Percentiles rank a stretch among this genome's conserved stretches.
Conservation (phyloP, 1,140 invertebrate species). For the Drosophila parabipectinata region DNA sequence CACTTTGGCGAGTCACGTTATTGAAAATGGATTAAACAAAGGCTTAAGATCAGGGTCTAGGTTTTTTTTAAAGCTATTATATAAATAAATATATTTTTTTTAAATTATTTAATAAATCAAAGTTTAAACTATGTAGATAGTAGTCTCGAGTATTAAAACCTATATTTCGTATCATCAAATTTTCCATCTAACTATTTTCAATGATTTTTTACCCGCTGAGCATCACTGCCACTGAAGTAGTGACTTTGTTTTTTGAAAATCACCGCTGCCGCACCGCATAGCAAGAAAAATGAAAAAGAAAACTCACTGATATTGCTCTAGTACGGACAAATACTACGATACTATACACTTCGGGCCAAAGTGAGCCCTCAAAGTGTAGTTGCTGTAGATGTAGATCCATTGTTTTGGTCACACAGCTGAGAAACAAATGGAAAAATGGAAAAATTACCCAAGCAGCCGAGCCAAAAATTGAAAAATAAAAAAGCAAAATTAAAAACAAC, state of each 20-base stretch:
- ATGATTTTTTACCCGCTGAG: conserved; percentile 25
- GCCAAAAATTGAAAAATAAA: conserved; percentile 31
- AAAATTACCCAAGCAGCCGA: conserved; percentile 73
- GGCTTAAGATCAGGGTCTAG: background rate
- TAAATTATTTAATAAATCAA: too few relatives aligned
- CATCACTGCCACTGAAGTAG: conserved; percentile 45
- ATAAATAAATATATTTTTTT: too few relatives aligned
- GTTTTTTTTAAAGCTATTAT: background rate
- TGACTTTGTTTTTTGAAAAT: conserved; percentile 40
- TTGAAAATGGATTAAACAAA: background rate
- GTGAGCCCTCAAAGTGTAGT: conserved; percentile 53
- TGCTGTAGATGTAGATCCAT: conserved; percentile 49
- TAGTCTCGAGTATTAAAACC: background rate
- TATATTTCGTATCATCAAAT: conserved; percentile 4
- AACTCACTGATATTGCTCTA: conserved; percentile 50
- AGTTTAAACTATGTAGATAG: background rate
- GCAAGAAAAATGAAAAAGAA: conserved; percentile 34
- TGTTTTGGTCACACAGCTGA: conserved; percentile 79
- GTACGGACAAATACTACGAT: conserved; percentile 16
- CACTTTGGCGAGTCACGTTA: conserved; percentile 29
- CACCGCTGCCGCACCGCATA: conserved; percentile 15
- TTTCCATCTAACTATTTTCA: conserved; percentile 3
- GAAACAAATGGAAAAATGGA: conserved; percentile 70
- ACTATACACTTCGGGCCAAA: conserved; percentile 32
- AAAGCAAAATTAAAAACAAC: too few relatives aligned